Conservation (phyloP, 2,113 vertebrate genomes). For the Ammodytes marinus region DNA sequence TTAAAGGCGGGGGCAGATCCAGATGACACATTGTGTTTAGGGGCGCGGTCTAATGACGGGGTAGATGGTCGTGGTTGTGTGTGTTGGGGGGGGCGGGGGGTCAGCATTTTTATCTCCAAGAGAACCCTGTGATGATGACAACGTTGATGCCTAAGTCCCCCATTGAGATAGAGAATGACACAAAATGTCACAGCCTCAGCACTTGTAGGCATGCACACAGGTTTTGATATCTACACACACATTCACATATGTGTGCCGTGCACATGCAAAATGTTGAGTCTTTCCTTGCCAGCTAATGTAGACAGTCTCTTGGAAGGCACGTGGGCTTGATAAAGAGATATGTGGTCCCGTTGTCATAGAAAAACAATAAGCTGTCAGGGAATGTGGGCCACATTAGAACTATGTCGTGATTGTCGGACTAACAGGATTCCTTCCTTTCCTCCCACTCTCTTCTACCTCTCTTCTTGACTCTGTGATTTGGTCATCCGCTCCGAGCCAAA, state of each 20-base stretch:
- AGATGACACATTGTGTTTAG: slow-evolving; percentile 67
- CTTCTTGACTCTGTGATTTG: slow-evolving; percentile 55
- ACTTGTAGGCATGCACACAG: slow-evolving; percentile 21
- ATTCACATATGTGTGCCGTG: not conserved
- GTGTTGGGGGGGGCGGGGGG: not conserved
- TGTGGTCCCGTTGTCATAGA: slow-evolving; percentile 60
- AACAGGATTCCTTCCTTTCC: slow-evolving; percentile 74
- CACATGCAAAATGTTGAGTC: slow-evolving; percentile 1
- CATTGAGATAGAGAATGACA: slow-evolving; percentile 47
- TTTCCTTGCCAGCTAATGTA: slow-evolving; percentile 30
- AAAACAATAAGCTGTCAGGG: slow-evolving; percentile 65
- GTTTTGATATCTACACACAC: slow-evolving; percentile 26
- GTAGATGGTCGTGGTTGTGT: slow-evolving; percentile 21
- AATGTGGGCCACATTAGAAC: slow-evolving; percentile 75
- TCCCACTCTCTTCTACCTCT: slow-evolving; percentile 64
- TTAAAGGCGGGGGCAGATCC: slow-evolving; percentile 45
- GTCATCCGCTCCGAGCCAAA: slow-evolving; percentile 67
- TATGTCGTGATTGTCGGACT: slow-evolving; percentile 74
- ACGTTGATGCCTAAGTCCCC: slow-evolving; percentile 40
- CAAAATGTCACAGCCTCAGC: slow-evolving; percentile 54
- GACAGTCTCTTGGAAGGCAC: slow-evolving; percentile 39
- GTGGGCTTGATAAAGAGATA: slow-evolving; percentile 62
- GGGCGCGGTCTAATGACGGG: slow-evolving; percentile 60
- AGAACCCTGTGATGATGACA: slow-evolving; percentile 67
- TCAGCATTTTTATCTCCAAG: slow-evolving; percentile 49